Conservation (phyloP, 2,888 invertebrate species). For the Eilema griseolum region DNA sequence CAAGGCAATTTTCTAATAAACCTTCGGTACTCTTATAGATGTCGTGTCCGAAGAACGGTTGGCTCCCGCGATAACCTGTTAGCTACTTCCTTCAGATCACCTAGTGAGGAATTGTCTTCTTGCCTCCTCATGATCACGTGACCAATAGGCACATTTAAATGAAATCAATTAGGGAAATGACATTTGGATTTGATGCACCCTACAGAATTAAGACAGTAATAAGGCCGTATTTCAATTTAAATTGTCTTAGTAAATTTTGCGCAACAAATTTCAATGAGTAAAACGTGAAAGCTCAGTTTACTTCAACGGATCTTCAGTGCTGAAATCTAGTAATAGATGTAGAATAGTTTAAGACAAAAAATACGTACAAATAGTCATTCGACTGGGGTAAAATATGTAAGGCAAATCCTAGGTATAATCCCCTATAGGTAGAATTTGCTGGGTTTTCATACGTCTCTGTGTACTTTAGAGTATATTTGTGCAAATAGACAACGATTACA, state of each 20-base stretch:
- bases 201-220: neutral
- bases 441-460: no score
- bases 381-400: neutral
- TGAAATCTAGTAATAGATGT: neutral
- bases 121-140: constrained; percentile 42
- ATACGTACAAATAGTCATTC: neutral
- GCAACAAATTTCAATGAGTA: neutral
- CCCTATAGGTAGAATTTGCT: no score
- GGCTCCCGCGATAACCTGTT: constrained; percentile 80
- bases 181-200: neutral
- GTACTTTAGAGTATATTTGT: neutral
- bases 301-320: neutral
- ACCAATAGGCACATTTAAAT: neutral
- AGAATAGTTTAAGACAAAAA: neutral
- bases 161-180: neutral
- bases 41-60: constrained; percentile 75
- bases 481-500: neutral
- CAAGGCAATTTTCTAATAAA: constrained; percentile 87
- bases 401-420: neutral
- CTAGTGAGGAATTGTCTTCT: constrained; percentile 59
- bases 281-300: neutral
- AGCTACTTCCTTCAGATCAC: constrained; percentile 82
- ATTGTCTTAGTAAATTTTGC: neutral
- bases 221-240: neutral
- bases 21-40: constrained; percentile 83